Evolutionary conservation across 2,113 vertebrate species (phyloP).

Genomic region (Calcarius ornatus): DNA sequence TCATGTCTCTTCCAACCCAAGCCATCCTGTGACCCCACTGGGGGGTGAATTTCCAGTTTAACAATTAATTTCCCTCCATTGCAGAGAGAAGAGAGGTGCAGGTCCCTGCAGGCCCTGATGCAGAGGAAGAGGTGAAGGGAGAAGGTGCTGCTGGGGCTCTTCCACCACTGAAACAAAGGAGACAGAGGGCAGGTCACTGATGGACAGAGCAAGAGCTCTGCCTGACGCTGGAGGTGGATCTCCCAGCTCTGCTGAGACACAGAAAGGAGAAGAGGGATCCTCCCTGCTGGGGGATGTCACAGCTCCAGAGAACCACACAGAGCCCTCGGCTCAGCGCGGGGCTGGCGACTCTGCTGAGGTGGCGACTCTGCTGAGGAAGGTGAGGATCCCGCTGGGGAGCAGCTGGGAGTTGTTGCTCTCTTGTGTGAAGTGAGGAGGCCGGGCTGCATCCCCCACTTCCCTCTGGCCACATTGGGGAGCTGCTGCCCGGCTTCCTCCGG

Average conservation of each 20-base stretch:
- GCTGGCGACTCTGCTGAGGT: not conserved
- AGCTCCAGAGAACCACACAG: fast-evolving
- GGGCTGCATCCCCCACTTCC: not conserved
- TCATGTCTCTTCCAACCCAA: not conserved
- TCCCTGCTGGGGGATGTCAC: not conserved
- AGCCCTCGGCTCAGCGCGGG: fast-evolving
- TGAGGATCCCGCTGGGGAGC: not conserved
- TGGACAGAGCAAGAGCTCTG: not conserved
- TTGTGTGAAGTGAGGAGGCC: too few relatives aligned
- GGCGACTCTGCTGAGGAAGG: not conserved
- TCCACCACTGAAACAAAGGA: not conserved
- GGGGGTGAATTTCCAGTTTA: not conserved
- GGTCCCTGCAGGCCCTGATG: not conserved
- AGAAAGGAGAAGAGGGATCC: not conserved
- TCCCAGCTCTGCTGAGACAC: not conserved
- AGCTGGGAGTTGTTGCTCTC: not conserved
- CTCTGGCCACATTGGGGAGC: not conserved
- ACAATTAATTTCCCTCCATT: not conserved
- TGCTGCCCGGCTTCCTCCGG: not conserved
- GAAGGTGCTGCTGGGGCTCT: not conserved
- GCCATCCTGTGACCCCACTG: fast-evolving
- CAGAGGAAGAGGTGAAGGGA: not conserved
- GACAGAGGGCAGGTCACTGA: not conserved
- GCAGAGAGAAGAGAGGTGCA: not conserved
- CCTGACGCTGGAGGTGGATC: not conserved